Base-by-base conservation (phyloP, 2,113 vertebrate species). In the Ascaphus truei region DNA sequence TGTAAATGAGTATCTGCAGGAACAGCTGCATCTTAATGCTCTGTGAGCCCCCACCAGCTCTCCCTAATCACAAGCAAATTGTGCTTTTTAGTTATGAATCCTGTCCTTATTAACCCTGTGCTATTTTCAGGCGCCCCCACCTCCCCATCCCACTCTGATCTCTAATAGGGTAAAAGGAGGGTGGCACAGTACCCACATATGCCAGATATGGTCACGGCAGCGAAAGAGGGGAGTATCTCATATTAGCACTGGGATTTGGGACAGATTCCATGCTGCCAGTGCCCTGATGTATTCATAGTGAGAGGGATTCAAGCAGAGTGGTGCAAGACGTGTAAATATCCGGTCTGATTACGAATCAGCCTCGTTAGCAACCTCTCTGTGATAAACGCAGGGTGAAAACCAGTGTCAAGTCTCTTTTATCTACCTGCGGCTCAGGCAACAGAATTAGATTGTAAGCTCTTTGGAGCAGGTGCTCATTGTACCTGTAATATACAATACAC, bases 81-180 rank as follows among this genome's bases (percentile, higher is more conserved):
- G 68, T 67, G 80, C 77, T 74, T 84, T 80, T 80, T 75, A 80
- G 73, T 75, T 80, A 83, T 79, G 76, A 78, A 82, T 79, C 75
- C 81, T 75, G 76, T 75, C 75, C 80, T 76, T 62, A 78, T 73
- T 76, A 79, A 76, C 74, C 75, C 77, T 63, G 60, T 79, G 75
- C 71, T 62, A 57, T 75, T 5, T 43, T 1, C 3, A 13, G 37
- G 12, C 3, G 10, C n/a, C n/a, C n/a, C n/a, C n/a, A n/a, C n/a
- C n/a, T n/a, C n/a, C n/a, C n/a, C n/a, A n/a, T n/a, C n/a, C n/a
- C n/a, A n/a, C n/a, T n/a, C n/a, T n/a, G n/a, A n/a, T n/a, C n/a
- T n/a, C n/a, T n/a, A n/a, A n/a, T n/a, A n/a, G n/a, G n/a, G n/a
- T n/a, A n/a, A n/a, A n/a, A n/a, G n/a, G n/a, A n/a, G n/a, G n/a